Conservation (phyloP, 2,888 invertebrate genomes). For the Aporophyla lueneburgensis region DNA sequence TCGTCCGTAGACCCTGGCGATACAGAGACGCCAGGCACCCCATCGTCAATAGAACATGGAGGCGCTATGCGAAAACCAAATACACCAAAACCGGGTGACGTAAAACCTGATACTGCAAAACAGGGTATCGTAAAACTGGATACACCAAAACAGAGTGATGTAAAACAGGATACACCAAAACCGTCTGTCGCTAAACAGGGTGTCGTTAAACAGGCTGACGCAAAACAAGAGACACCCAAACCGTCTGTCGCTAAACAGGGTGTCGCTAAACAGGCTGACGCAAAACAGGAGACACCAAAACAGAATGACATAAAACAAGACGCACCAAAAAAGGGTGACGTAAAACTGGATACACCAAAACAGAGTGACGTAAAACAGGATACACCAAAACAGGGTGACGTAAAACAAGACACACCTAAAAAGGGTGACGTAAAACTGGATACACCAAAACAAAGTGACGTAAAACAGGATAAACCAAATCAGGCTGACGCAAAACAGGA, state of each 20-base stretch:
- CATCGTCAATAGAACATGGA: not conserved
- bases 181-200: too few species aligned
- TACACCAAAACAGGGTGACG: too few species aligned
- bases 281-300: too few species aligned
- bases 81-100: too few species aligned
- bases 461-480: not conserved
- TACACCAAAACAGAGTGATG: too few species aligned
- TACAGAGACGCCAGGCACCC: not conserved
- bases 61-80: not conserved
- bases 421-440: not conserved
- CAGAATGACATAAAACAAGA: too few species aligned
- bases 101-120: not conserved
- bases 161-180: not conserved
- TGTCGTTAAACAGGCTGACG: not conserved
- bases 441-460: not conserved
- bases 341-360: too few species aligned
- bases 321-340: not conserved
- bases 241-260: not conserved
- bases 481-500: not conserved
- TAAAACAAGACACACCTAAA: not conserved
- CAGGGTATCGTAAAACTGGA: too few species aligned
- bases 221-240: not conserved
- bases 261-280: not conserved
- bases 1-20: conserved; percentile 23
- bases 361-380: not conserved